Evolutionary conservation across 2,113 vertebrate genomes (phyloP), one percentile per base, ranked within the genome.

Genomic region (Progne subis): DNA sequence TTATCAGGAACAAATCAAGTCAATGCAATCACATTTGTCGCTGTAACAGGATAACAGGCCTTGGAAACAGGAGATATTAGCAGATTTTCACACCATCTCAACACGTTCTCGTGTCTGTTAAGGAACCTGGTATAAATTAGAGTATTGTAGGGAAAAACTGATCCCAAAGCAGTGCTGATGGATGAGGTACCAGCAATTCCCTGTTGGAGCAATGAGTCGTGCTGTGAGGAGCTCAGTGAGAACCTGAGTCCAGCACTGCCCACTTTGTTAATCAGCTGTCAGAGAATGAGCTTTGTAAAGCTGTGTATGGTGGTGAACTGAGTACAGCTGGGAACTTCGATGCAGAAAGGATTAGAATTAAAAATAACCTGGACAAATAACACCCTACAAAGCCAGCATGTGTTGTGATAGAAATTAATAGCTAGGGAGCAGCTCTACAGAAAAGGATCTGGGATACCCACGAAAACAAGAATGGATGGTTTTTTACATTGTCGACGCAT

Each of bases 151-250:
- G 34, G 44, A 68, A 13, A 19, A 64, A 18, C 23, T 80, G 39
- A 31, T 80, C 26, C n/a, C 60, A 69, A 57, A 64, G 17, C 60
- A 43, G n/a, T n/a, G 29, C 60, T 78, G 63, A 21, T 44, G 57
- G 60, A 63, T 37, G 53, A 79, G 12, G 21, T 34, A 37, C 18
- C 65, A 82, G n/a, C 26, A 76, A 34, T 24, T 67, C 59, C 76
- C 47, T 34, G 43, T 1, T 52, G 34, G 60, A 74, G 15, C 43
- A 57, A 12, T 2, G 6, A 34, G 32, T 14, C 0, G 0, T 53
- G 55, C 55, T 57, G 71, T 14, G 49, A 82, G 43, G 72, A 69
- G 55, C 75, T 74, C 78, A 49, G n/a, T 31, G 52, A 63, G 61
- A 71, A 9, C 13, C 77, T 9, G 49, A 29, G 26, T 17, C n/a